Evolutionary conservation across 1,140 invertebrate genomes (phyloP).

Genomic region (Lineus longissimus): DNA sequence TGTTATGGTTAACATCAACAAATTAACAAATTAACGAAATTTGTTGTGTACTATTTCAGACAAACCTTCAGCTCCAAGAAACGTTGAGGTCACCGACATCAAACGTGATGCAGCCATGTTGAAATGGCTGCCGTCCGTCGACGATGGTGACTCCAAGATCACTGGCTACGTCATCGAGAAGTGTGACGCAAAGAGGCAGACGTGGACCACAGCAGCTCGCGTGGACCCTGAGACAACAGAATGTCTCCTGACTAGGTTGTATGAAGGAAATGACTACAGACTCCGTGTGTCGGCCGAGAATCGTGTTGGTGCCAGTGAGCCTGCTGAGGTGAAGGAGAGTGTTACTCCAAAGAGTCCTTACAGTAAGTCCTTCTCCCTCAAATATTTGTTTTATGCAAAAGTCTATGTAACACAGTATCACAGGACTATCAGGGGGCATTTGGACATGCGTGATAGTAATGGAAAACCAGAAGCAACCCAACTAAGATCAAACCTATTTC

Average conservation of each 20-base stretch:
- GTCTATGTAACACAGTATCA: conserved; percentile 80
- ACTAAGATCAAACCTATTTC: too few relatives aligned
- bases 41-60: conserved; percentile 23
- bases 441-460: too few relatives aligned
- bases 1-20: too few relatives aligned
- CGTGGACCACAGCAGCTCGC: conserved; percentile 41
- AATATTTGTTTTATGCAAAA: conserved; percentile 85
- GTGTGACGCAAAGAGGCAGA: conserved; percentile 73
- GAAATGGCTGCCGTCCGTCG: conserved; percentile 65
- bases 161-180: conserved; percentile 96
- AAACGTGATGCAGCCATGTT: conserved; percentile 46
- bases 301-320: conserved; percentile 85
- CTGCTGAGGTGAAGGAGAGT: conserved; percentile 68
- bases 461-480: conserved; percentile 89
- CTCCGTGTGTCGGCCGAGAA: conserved; percentile 93
- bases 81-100: conserved; percentile 46
- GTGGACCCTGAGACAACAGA: conserved; percentile 63
- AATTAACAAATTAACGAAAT: too few relatives aligned
- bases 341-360: conserved; percentile 41
- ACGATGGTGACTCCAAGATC: conserved; percentile 83
- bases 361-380: conserved; percentile 28
- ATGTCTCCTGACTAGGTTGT: conserved; percentile 67
- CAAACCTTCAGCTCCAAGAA: conserved; percentile 35
- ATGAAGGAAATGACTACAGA: conserved; percentile 81
- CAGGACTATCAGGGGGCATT: too few relatives aligned